phyloP scores from a whole-genome alignment of 2,113 vertebrate species.

The Poecile atricapillus region DNA sequence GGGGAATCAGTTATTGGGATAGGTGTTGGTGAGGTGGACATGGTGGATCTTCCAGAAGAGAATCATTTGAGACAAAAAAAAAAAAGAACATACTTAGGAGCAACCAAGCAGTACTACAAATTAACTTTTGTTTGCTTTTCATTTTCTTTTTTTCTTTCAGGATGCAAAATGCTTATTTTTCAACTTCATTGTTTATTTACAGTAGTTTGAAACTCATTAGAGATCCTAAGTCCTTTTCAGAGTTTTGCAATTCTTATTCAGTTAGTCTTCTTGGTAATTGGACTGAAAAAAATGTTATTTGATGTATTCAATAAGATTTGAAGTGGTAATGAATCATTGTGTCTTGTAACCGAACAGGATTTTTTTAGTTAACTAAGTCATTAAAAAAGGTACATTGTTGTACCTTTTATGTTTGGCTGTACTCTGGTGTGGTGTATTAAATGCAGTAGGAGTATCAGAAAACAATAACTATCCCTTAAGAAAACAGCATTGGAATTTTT shows the following conservation, averaged over 20 bases:
- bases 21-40: background rate
- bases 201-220: background rate
- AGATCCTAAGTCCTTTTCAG: background rate
- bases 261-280: background rate
- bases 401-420: background rate
- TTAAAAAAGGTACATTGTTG: background rate
- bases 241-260: background rate
- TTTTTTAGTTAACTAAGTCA: background rate
- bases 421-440: background rate
- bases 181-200: background rate
- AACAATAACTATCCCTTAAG: background rate
- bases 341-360: background rate
- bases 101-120: background rate
- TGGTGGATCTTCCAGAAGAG: background rate
- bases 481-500: background rate
- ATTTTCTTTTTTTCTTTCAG: background rate
- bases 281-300: background rate
- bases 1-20: background rate
- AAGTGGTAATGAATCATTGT: background rate
- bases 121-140: background rate
- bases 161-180: background rate
- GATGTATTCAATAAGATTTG: background rate
- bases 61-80: background rate
- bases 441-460: background rate
- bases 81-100: background rate